These are phyloP conservation scores for Sisyra terminalis DNA, from an alignment of 2,888 invertebrate genomes.

Conservation along the genomic window DNA sequence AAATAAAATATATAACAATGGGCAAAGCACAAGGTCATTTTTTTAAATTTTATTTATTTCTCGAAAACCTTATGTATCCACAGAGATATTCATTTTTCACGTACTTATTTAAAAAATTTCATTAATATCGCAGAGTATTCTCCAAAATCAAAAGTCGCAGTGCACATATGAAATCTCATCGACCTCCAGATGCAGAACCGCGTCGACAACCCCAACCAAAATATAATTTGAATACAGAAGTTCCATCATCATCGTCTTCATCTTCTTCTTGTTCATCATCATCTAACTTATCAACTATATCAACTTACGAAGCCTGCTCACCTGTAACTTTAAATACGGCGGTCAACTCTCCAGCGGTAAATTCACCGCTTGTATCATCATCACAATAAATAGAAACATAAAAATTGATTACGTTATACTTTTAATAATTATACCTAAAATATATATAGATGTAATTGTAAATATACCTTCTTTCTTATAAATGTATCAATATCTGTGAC, in stretches of 20 bases:
- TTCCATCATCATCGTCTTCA: constrained; percentile 12
- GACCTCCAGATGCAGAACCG: constrained; percentile 71
- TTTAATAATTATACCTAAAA: not conserved
- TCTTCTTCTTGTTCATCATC: constrained; percentile 11
- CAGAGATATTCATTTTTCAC: not conserved
- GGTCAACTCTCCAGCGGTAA: constrained; percentile 10
- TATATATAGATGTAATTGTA: not conserved
- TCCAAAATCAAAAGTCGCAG: constrained; percentile 97
- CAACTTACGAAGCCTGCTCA: constrained; percentile 15
- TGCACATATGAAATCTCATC: constrained; percentile 99
- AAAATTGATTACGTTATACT: not conserved
- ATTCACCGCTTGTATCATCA: constrained; percentile 10
- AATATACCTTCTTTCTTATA: not conserved
- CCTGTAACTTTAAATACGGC: constrained; percentile 11
- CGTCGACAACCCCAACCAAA: constrained; percentile 38
- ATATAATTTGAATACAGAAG: constrained; percentile 7
- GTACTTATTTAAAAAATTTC: constrained; percentile 1
- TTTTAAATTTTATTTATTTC: not conserved
- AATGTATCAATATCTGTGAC: not conserved
- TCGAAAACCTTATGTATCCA: not conserved
- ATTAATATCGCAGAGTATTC: constrained; percentile 67
- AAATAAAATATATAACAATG: too few relatives aligned
- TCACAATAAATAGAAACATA: constrained; percentile 5
- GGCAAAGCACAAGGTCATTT: not conserved
- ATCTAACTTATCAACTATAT: constrained; percentile 11